Base-by-base conservation (phyloP, 2,113 vertebrate genomes). In the Coptodon bakossiorum region DNA sequence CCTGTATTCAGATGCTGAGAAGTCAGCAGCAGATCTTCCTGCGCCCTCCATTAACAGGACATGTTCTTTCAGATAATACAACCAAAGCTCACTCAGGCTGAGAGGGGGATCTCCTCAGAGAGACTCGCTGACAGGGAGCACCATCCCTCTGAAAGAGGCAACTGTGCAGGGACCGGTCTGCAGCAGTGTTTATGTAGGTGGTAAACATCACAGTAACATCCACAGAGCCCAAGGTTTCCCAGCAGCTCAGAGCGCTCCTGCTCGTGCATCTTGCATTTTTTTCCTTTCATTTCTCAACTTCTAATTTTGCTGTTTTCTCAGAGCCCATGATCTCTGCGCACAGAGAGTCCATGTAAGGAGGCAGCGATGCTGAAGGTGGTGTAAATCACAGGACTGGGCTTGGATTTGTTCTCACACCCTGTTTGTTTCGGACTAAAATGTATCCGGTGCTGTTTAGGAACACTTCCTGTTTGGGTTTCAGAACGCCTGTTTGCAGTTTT, bases 381-480 rank as follows among this genome's bases (percentile, higher is more conserved):
- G 11, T 1, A 14, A 24, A 1, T 0, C 1, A 0, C n/a, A 24
- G 22, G 12, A 16, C 12, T 43, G 66, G n/a, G 38, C 5, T 0
- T 22, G 12, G 66, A 40, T 71, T 16, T 43, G 36, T 71, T 16
- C 22, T 43, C 7, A 71, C 12, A 14, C 19, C 36, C 63, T 40
- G 36, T 22, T 40, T 40, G 66, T 4, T 68, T 40, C 6, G 12
- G 66, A 22, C 12, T 14, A 40, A 68, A 68, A 22, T 22, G 4
- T 22, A 0, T 40, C 12, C 5, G 34, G 19, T 38, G 34, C 34
- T 12, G 61, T 66, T 66, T 38, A 40, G 34, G 34, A 68, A 40
- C 17, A 31, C 56, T 59, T 59, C 13, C 56, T 9, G 56, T 31
- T 59, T 59, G 56, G 0, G 56, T 31, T 59, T 59, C 13, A 59